Evolutionary conservation across 2,113 vertebrate genomes (phyloP), one percentile per base, ranked within the genome.

Genomic region (Prionailurus bengalensis): DNA sequence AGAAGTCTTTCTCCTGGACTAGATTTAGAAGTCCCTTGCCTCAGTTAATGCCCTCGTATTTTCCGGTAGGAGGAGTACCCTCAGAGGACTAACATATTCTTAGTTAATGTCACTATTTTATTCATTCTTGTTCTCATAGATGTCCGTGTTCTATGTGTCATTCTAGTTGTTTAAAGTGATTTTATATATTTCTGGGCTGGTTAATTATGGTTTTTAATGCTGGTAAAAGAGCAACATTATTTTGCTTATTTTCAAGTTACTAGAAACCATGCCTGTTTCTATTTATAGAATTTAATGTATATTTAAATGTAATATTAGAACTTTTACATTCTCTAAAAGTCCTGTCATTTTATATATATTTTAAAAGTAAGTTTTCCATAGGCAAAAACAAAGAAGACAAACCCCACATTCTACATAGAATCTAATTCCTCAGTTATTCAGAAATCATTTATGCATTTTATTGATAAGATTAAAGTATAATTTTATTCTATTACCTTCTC

Each of bases 381-480:
- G 71, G n/a, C 2, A 58, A 90, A 90, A 88, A 6, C 14, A 13
- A 25, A 92, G 29, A 29, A 42, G 31, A 53, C 1, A 39, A 58
- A 79, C 4, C 0, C 1, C 48, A 33, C 0, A 76, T 55, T 3
- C 3, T 4, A n/a, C 2, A 17, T 31, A 70, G 8, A 68, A 53
- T 70, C 5, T 81, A 51, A 86, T 70, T 73, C 14, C 65, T 94
- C 4, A 87, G n/a, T 61, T 63, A 68, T 74, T 70, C 73, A 80
- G 13, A 74, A 79, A 63, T 78, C 0, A 89, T 63, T 79, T 80
- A 71, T 66, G 7, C 14, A 78, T 55, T 84, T 83, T 88, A 39
- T 55, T 55, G 71, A 76, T 78, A 71, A 95, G 36, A 70, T 48
- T 73, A 36, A 63, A 3, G 3, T 71, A 19, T 48, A 71, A 17